Evolutionary conservation across 1,140 invertebrate genomes (phyloP).

Genomic region (Teleogryllus occipitalis): DNA sequence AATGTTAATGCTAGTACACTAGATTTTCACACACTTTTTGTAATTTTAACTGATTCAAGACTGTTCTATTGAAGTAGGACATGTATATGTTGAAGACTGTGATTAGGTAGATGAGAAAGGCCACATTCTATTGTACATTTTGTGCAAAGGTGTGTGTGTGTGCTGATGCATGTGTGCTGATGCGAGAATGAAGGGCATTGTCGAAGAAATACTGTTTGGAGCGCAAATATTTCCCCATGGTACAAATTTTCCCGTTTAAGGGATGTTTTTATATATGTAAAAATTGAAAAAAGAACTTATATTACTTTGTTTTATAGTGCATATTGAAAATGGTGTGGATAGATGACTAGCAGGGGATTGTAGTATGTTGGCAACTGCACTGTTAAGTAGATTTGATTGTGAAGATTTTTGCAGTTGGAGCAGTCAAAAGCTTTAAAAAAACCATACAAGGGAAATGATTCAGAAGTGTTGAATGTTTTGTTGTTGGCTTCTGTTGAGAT

Average conservation of each 20-base stretch:
- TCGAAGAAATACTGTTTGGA: background rate
- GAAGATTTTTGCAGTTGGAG: background rate
- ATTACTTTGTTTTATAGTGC: constrained; percentile 16
- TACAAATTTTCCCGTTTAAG: constrained; percentile 19
- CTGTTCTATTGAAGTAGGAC: constrained; percentile 12
- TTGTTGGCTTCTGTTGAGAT: constrained; percentile 14
- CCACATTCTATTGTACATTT: constrained; percentile 7
- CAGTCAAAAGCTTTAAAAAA: background rate
- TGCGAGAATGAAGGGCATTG: background rate
- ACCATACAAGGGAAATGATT: background rate
- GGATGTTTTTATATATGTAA: constrained; percentile 15
- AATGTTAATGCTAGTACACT: background rate
- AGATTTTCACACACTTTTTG: background rate
- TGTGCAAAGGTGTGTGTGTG: constrained; percentile 5
- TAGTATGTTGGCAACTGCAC: background rate
- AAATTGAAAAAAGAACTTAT: constrained; percentile 8
- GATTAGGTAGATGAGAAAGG: constrained; percentile 11
- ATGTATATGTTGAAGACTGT: constrained; percentile 12
- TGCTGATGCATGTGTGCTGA: background rate
- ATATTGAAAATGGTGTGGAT: constrained; percentile 6
- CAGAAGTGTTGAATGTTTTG: constrained; percentile 13
- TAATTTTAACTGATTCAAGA: constrained; percentile 14
- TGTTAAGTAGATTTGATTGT: background rate
- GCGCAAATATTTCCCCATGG: constrained; percentile 17
- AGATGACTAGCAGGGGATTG: background rate